Percentiles rank a stretch among this genome's conserved stretches.
These are phyloP conservation scores for Fulmarus glacialis DNA, from an alignment of 2,113 vertebrate species.

Conservation along the genomic window DNA sequence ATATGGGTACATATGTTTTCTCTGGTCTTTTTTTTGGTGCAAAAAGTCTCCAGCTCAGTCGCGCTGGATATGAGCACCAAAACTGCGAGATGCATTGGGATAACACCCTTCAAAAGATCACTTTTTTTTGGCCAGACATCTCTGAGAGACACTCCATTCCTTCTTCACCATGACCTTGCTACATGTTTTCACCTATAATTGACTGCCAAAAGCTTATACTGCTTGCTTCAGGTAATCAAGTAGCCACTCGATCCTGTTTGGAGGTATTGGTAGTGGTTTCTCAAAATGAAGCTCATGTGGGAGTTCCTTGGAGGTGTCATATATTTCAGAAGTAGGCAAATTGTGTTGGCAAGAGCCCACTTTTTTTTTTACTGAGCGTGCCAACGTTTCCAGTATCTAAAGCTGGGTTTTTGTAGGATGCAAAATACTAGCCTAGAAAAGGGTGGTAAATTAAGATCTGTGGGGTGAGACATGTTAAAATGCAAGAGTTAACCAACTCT, in stretches of 20 bases:
- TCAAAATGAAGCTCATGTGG: slow-evolving; percentile 1
- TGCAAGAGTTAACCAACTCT: background rate
- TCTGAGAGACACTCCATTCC: background rate
- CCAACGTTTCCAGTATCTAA: slow-evolving; percentile 21
- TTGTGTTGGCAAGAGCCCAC: background rate
- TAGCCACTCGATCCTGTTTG: background rate
- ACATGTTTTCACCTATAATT: background rate
- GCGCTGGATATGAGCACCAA: background rate
- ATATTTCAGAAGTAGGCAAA: slow-evolving; percentile 22
- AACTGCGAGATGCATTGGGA: background rate
- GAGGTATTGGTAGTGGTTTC: background rate
- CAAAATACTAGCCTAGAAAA: background rate
- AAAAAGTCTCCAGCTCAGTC: background rate
- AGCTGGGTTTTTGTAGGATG: background rate
- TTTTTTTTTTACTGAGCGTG: background rate
- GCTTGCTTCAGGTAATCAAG: background rate
- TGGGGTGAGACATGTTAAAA: background rate
- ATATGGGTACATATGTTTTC: background rate
- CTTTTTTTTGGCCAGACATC: background rate
- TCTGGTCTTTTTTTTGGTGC: background rate
- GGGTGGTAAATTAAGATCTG: slow-evolving; percentile 5
- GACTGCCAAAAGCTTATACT: background rate
- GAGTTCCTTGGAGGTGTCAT: background rate
- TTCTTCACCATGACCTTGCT: background rate
- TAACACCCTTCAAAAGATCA: background rate